Conservation (phyloP, 2,113 vertebrate genomes). For the Ochotona princeps region DNA sequence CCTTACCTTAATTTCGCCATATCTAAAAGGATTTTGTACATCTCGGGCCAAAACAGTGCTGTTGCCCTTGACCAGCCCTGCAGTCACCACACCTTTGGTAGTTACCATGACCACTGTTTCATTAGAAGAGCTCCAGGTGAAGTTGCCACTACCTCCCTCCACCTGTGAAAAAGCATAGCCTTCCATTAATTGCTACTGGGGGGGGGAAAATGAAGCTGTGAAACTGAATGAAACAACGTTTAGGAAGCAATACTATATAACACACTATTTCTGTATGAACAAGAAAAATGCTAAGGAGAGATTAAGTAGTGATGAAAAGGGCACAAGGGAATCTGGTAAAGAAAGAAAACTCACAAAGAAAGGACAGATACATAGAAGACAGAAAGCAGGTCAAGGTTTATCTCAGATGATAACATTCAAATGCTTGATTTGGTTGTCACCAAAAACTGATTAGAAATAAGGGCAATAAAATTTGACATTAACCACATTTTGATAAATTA, state of each 20-base stretch:
- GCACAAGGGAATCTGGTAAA: neutral
- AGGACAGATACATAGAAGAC: neutral
- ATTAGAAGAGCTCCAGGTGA: conserved; percentile 85
- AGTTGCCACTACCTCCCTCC: conserved; percentile 83
- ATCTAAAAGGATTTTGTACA: conserved; percentile 82
- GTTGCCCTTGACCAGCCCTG: conserved; percentile 68
- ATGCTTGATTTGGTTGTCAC: neutral
- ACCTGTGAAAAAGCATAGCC: conserved; percentile 74
- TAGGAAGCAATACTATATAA: conserved; percentile 9
- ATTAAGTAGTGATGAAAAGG: neutral
- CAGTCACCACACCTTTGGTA: conserved; percentile 83
- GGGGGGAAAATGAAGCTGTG: conserved; percentile 10
- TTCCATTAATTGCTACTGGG: neutral
- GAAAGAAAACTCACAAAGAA: neutral
- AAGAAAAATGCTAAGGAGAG: neutral
- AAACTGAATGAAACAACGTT: conserved; percentile 33
- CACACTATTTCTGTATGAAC: neutral
- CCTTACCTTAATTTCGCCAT: conserved; percentile 78
- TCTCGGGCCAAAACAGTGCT: conserved; percentile 80
- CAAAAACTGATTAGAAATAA: conserved; percentile 1
- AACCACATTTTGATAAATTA: conserved; percentile 39
- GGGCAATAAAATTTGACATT: conserved; percentile 23
- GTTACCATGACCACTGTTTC: conserved; percentile 86
- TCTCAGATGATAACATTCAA: neutral
- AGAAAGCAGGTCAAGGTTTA: neutral